Evolutionary conservation across 2,888 invertebrate genomes (phyloP).

Genomic region (Drosophila nigricruria): DNA sequence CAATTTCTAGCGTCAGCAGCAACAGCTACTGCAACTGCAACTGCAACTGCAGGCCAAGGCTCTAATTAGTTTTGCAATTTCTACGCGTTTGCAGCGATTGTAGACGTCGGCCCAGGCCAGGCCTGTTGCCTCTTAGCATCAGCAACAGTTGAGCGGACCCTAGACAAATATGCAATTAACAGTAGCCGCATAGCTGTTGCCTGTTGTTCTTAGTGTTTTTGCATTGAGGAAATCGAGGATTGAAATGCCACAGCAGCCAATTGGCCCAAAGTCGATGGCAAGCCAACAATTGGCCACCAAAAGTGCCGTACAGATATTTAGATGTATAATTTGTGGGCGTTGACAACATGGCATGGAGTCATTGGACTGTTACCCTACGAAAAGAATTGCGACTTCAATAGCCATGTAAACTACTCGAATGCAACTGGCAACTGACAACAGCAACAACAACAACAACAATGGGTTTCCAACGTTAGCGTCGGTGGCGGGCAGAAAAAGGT

Average conservation of each 20-base stretch:
- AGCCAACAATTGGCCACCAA: constrained; percentile 65
- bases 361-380: constrained; percentile 48
- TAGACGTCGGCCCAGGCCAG: constrained; percentile 41
- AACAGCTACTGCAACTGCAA: constrained; percentile 13
- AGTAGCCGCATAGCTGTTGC: constrained; percentile 52
- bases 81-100: constrained; percentile 72
- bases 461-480: background rate
- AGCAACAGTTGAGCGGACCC: constrained; percentile 73
- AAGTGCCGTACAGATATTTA: constrained; percentile 78
- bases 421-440: constrained; percentile 63
- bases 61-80: constrained; percentile 82
- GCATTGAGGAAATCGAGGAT: constrained; percentile 55
- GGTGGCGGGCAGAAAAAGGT: constrained; percentile 69
- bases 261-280: constrained; percentile 54
- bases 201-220: constrained; percentile 29
- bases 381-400: constrained; percentile 39
- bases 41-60: constrained; percentile 69
- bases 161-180: constrained; percentile 81
- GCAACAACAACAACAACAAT: constrained; percentile 12
- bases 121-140: constrained; percentile 76
- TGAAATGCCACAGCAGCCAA: constrained; percentile 44
- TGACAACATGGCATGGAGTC: constrained; percentile 46
- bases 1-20: constrained; percentile 71
- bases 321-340: constrained; percentile 76
- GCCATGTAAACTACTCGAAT: constrained; percentile 65